phyloP scores from a whole-genome alignment of 2,113 vertebrate genomes.

The Hippocampus barbouri region DNA sequence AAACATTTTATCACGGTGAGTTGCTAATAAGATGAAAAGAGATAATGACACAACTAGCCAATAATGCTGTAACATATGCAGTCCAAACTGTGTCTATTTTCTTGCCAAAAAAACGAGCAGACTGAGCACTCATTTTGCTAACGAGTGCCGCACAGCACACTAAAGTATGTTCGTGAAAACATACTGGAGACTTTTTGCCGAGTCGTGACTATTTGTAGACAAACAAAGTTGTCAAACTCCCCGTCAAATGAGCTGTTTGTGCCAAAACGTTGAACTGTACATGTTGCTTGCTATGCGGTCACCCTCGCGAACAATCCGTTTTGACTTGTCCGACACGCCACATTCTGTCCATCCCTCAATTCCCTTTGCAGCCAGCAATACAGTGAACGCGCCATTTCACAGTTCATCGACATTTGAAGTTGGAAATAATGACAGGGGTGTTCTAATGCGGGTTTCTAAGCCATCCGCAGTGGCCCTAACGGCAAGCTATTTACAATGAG shows the following conservation, averaged over 20 bases:
- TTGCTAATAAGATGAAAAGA: background rate
- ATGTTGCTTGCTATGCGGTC: background rate
- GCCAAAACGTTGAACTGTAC: background rate
- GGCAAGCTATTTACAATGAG: conserved; percentile 50
- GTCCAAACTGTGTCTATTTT: too few relatives aligned
- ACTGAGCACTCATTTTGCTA: too few relatives aligned
- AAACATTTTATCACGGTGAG: background rate
- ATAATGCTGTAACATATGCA: too few relatives aligned
- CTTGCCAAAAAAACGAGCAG: too few relatives aligned
- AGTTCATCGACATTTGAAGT: background rate
- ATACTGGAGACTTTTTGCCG: background rate
- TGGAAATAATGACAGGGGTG: background rate
- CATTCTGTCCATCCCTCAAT: too few relatives aligned
- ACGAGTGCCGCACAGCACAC: background rate
- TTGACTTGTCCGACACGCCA: too few relatives aligned
- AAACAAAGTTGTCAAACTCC: background rate
- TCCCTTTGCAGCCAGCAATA: too few relatives aligned
- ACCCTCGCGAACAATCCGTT: background rate
- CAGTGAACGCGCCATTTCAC: background rate
- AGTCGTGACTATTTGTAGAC: background rate
- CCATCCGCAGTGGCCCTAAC: conserved; percentile 29
- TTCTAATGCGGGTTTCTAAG: conserved; percentile 16
- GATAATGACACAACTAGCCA: background rate
- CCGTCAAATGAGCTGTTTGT: background rate
- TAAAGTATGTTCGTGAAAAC: background rate